Conservation (phyloP, 2,888 invertebrate species). For the Aphidius colemani region DNA sequence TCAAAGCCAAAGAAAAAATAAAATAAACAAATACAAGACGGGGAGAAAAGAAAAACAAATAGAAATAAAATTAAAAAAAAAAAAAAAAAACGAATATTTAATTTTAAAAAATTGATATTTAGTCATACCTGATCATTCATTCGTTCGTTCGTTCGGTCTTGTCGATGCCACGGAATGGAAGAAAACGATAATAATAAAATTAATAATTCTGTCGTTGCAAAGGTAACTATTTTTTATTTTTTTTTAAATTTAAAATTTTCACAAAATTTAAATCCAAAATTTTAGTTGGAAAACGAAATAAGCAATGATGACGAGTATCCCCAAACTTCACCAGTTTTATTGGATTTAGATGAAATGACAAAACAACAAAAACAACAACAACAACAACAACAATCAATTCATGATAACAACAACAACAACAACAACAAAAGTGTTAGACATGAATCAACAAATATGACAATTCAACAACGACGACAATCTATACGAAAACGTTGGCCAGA, state of each 20-base stretch:
- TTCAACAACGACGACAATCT: slow-evolving; percentile 40
- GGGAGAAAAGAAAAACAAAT: background rate
- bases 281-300: slow-evolving; percentile 48
- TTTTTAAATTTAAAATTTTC: no score
- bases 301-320: slow-evolving; percentile 49
- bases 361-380: slow-evolving; percentile 34
- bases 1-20: slow-evolving; percentile 19
- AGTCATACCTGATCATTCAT: slow-evolving; percentile 11
- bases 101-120: background rate
- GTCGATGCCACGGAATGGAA: slow-evolving; percentile 46
- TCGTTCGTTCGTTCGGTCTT: no score
- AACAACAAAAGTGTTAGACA: no score
- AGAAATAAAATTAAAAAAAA: background rate
- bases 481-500: slow-evolving; percentile 51
- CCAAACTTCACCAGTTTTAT: slow-evolving; percentile 49
- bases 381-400: no score
- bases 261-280: no score
- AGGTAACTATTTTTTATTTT: slow-evolving; percentile 48
- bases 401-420: no score
- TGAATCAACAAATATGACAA: slow-evolving; percentile 21
- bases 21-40: background rate
- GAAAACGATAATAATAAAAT: slow-evolving; percentile 42
- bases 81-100: background rate
- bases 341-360: slow-evolving; percentile 56
- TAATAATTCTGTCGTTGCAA: slow-evolving; percentile 42